Evolutionary conservation across 2,888 invertebrate species (phyloP).

Genomic region (Monopis laevigella): DNA sequence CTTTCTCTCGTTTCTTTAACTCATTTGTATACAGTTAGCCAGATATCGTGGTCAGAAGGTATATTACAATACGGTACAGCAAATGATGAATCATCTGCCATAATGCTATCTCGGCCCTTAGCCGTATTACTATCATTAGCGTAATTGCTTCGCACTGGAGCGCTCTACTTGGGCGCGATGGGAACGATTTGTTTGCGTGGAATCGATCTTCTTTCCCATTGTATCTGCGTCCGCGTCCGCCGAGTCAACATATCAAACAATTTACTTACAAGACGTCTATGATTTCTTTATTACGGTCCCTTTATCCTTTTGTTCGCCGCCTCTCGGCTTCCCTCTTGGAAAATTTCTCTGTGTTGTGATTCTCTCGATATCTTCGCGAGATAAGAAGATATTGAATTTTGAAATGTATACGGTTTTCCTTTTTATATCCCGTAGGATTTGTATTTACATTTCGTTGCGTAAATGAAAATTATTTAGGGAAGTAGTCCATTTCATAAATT

Average conservation of each 20-base stretch:
- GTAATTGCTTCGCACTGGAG: constrained; percentile 36
- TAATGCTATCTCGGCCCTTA: constrained; percentile 31
- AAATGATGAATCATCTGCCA: constrained; percentile 27
- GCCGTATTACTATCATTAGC: constrained; percentile 37
- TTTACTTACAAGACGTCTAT: constrained; percentile 47
- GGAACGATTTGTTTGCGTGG: constrained; percentile 29
- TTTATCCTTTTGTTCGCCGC: constrained; percentile 42
- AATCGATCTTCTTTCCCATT: constrained; percentile 27
- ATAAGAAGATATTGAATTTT: constrained; percentile 55
- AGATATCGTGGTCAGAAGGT: constrained; percentile 3
- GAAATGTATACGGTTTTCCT: constrained; percentile 44
- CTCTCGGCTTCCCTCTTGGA: constrained; percentile 31
- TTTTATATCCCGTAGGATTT: constrained; percentile 39
- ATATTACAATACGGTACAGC: constrained; percentile 8
- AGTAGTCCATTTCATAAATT: constrained; percentile 42
- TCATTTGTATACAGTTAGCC: constrained; percentile 10
- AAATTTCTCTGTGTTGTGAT: too few relatives aligned
- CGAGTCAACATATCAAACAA: constrained; percentile 46
- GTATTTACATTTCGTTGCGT: constrained; percentile 32
- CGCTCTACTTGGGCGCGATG: constrained; percentile 24
- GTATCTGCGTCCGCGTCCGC: constrained; percentile 22
- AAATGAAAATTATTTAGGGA: constrained; percentile 34
- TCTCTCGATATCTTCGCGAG: constrained; percentile 36
- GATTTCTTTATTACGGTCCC: constrained; percentile 50
- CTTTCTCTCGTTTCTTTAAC: constrained; percentile 9